Conservation (phyloP, 2,797 vertebrate genomes). For the Pseudochirops cupreus region DNA sequence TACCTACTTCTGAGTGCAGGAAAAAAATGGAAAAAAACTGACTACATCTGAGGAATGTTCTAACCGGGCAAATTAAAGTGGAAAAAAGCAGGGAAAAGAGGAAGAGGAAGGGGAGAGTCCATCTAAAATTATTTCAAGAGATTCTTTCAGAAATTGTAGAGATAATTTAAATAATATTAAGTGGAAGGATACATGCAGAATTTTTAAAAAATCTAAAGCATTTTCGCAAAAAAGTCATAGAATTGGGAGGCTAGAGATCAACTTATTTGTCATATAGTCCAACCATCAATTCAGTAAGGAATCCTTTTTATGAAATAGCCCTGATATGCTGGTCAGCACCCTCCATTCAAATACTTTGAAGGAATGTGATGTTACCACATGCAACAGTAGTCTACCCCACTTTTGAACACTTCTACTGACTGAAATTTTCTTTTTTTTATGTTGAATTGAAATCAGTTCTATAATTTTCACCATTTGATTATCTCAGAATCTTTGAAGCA, state of each 20-base stretch:
- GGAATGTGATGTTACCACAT: background rate
- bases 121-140: background rate
- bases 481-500: background rate
- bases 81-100: background rate
- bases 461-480: background rate
- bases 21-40: too few relatives aligned
- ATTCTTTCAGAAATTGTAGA: background rate
- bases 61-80: background rate
- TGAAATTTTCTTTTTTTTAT: background rate
- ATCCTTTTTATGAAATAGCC: background rate
- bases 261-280: background rate
- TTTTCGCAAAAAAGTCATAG: background rate
- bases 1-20: too few relatives aligned
- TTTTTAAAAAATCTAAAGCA: background rate
- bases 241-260: background rate
- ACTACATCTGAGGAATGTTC: too few relatives aligned
- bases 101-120: background rate
- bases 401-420: accelerated
- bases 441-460: background rate
- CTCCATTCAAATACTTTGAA: background rate
- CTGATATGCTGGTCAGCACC: background rate
- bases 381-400: background rate
- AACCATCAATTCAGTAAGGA: background rate
- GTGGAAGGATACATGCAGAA: background rate
- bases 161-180: background rate